Evolutionary conservation across 1,140 invertebrate genomes (phyloP), one percentile per base, ranked within the genome.

Genomic region (Asbolus verrucosus): DNA sequence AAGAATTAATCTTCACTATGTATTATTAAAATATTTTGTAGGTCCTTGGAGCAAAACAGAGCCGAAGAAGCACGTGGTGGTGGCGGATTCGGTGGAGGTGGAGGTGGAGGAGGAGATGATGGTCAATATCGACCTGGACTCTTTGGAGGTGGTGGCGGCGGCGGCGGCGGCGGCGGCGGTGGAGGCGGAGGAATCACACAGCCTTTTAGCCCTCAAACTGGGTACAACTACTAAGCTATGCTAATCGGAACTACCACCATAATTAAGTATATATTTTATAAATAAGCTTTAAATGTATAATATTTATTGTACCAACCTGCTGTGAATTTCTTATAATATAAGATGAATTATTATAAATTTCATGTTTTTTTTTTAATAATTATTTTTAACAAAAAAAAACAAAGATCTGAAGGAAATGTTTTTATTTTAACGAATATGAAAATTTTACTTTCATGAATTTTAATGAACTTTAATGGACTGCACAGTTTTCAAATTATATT

Each of bases 1-100:
- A n/a, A n/a, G n/a, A n/a, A n/a, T n/a, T n/a, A n/a, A n/a, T n/a
- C n/a, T n/a, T n/a, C n/a, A n/a, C n/a, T n/a, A n/a, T n/a, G n/a
- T n/a, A n/a, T n/a, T n/a, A n/a, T n/a, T n/a, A n/a, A n/a, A n/a
- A n/a, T n/a, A n/a, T n/a, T n/a, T n/a, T 19, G 4, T 11, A 31
- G 65, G 33, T 74, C 78, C 21, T 65, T 80, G 14, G 65, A 79
- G 66, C 73, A 77, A 68, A 79, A 79, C 61, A 69, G 71, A 14
- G 77, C 75, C 0, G 76, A 80, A 74, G 75, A 79, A 76, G 72
- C 79, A 0, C 67, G 73, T 24, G 71, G 75, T 13, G 18, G 65
- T 19, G 39, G 27, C 36, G 60, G 61, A 14, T 62, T 21, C 15
- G 50, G 65, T 14, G 24, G 60, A 2, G 54, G 24, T 13, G 65